Percentiles rank a stretch among this genome's conserved stretches.
Evolutionary conservation across 2,888 invertebrate genomes (phyloP).

Genomic region (Nemoura dubitans): DNA sequence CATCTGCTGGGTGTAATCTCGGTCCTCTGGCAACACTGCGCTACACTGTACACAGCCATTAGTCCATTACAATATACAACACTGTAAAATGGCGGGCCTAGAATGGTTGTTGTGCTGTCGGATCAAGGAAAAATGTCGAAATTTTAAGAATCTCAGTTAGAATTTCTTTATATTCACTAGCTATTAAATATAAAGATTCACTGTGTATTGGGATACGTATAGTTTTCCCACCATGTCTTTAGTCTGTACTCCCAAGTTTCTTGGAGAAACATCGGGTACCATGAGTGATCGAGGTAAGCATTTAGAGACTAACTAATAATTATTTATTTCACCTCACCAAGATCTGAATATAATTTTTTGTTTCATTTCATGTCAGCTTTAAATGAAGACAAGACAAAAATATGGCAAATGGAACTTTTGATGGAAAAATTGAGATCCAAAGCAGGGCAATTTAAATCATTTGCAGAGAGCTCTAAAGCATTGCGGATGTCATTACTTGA

Average conservation of each 20-base stretch:
- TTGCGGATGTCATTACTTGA: slow-evolving; percentile 88
- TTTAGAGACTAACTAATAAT: background rate
- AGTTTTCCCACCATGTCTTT: background rate
- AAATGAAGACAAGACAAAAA: slow-evolving; percentile 68
- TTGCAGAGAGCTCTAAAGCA: slow-evolving; percentile 87
- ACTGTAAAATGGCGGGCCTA: background rate
- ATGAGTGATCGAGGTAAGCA: background rate
- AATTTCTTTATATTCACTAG: background rate
- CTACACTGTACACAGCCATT: too few species aligned
- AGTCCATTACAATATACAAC: too few species aligned
- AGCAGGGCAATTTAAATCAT: slow-evolving; percentile 80
- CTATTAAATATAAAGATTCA: background rate
- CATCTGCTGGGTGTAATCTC: too few species aligned
- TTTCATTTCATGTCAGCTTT: background rate
- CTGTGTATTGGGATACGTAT: background rate
- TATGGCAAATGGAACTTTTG: slow-evolving; percentile 84
- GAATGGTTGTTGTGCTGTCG: background rate
- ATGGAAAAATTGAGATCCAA: slow-evolving; percentile 93
- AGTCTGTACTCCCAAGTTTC: background rate
- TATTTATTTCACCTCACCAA: too few species aligned
- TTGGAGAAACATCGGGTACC: background rate
- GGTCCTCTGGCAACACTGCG: too few species aligned
- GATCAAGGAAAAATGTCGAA: background rate
- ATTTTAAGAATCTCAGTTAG: background rate
- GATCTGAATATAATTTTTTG: too few species aligned